Evolutionary conservation across 1,140 invertebrate species (phyloP).

Genomic region (Tyrophagus putrescentiae): DNA sequence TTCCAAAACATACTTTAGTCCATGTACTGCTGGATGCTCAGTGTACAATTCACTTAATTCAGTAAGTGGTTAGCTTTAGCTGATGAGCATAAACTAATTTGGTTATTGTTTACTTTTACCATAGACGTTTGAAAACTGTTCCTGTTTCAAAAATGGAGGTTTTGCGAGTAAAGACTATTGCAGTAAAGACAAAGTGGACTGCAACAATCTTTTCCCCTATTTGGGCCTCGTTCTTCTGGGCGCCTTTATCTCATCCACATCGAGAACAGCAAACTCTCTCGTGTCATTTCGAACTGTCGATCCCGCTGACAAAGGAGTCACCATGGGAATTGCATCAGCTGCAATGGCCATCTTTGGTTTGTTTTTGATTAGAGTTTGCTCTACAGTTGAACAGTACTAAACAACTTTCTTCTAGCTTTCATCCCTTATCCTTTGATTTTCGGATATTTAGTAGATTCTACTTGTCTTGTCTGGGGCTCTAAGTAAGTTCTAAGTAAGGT

Average conservation of each 20-base stretch:
- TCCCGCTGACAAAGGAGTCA: constrained; percentile 31
- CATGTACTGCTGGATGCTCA: constrained; percentile 68
- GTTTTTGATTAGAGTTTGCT: constrained; percentile 1
- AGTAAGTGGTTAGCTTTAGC: not conserved
- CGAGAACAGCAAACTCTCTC: constrained; percentile 31
- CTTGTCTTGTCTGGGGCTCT: constrained; percentile 32
- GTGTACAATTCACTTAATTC: not conserved
- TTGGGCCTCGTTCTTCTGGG: not conserved
- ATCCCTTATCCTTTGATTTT: constrained; percentile 33
- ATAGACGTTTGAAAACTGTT: not conserved
- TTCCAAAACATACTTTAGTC: constrained; percentile 55
- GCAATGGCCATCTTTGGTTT: constrained; percentile 29
- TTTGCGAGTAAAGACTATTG: not conserved
- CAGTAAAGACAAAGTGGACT: not conserved
- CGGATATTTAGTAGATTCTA: constrained; percentile 30
- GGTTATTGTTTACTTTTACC: too few relatives aligned
- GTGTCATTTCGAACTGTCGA: constrained; percentile 31
- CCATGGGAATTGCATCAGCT: constrained; percentile 29
- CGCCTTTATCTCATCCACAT: constrained; percentile 21
- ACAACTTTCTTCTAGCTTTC: constrained; percentile 28
- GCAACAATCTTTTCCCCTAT: constrained; percentile 12
- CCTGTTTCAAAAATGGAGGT: not conserved
- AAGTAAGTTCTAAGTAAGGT: too few relatives aligned
- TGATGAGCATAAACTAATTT: too few relatives aligned
- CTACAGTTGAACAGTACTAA: constrained; percentile 20